phyloP scores from a whole-genome alignment of 2,797 vertebrate species.

The Chelonia mydas region DNA sequence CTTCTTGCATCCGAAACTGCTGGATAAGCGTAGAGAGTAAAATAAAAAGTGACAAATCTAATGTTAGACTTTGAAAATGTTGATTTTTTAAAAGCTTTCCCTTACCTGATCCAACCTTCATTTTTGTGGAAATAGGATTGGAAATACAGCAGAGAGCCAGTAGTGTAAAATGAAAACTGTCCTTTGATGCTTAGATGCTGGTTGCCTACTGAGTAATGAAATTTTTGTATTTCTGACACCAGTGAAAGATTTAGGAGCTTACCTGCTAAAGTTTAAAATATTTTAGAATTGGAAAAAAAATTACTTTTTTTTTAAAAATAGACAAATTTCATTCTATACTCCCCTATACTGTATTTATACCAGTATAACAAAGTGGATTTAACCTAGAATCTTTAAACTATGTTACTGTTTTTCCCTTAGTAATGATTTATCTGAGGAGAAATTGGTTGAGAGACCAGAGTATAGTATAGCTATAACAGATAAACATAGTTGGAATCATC shows the following conservation, averaged over 20 bases:
- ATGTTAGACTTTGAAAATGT: not conserved
- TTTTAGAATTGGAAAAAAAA: not conserved
- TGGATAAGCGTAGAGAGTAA: not conserved
- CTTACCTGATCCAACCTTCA: not conserved
- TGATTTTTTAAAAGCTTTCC: not conserved
- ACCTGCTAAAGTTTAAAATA: not conserved
- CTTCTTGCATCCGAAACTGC: not conserved
- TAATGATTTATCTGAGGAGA: conserved; percentile 4
- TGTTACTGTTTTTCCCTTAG: not conserved
- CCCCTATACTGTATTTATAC: not conserved
- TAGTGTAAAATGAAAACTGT: not conserved
- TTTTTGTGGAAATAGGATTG: not conserved
- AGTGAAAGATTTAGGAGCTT: not conserved
- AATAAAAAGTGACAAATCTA: not conserved
- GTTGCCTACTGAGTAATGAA: not conserved
- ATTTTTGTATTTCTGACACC: not conserved
- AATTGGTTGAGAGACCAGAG: not conserved
- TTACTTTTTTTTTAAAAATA: not conserved
- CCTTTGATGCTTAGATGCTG: conserved; percentile 5
- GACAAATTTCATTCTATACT: not conserved
- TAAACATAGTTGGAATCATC: not conserved
- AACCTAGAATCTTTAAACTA: not conserved
- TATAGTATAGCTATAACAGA: not conserved
- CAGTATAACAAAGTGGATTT: not conserved
- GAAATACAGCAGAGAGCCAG: conserved; percentile 15